These are phyloP conservation scores for Holcopasites calliopsidis DNA, from an alignment of 1,140 invertebrate genomes.

Conservation along the genomic window DNA sequence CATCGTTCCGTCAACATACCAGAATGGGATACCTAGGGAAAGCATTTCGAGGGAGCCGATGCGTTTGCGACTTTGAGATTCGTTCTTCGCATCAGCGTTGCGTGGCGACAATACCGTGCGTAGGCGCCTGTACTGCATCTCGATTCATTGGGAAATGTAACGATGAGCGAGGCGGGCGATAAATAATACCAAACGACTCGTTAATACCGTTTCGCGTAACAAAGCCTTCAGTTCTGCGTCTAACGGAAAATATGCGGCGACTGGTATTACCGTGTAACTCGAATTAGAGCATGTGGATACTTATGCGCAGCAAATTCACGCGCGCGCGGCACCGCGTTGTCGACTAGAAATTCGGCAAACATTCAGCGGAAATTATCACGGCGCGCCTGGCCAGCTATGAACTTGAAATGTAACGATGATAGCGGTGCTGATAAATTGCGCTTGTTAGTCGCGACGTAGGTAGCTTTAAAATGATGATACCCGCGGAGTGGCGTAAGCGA, in stretches of 20 bases:
- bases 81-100: not conserved
- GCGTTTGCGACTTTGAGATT: not conserved
- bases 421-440: conserved; percentile 19
- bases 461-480: conserved; percentile 26
- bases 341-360: not conserved
- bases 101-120: not conserved
- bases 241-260: no score
- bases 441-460: not conserved
- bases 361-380: not conserved
- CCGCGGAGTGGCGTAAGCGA: not conserved
- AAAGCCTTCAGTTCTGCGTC: no score
- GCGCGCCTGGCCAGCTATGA: not conserved
- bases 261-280: no score
- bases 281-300: not conserved
- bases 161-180: no score
- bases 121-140: not conserved
- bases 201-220: not conserved
- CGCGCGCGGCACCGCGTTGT: not conserved
- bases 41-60: not conserved
- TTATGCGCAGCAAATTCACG: no score
- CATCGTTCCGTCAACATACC: not conserved
- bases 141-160: no score
- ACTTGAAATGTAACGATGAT: not conserved
- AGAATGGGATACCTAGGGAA: not conserved
- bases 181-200: not conserved